Conservation (phyloP, 2,888 invertebrate genomes). For the Ormyrus nitidulus region DNA sequence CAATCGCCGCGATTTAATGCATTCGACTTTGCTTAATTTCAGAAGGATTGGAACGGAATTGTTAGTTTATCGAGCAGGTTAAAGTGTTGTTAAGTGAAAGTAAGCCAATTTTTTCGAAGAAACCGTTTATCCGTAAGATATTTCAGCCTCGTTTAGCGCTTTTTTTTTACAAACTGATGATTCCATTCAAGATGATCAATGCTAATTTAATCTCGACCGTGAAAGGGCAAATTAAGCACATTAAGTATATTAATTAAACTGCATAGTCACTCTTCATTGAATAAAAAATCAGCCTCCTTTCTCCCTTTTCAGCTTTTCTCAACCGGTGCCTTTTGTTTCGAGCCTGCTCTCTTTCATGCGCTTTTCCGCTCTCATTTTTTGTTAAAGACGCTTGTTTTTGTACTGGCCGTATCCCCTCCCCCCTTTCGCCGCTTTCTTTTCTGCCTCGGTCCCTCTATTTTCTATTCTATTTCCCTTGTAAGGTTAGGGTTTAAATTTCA, state of each 20-base stretch:
- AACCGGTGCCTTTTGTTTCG: constrained; percentile 21
- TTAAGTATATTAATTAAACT: constrained; percentile 8
- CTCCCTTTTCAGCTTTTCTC: neutral
- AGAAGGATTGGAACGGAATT: neutral
- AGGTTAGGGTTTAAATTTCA: constrained; percentile 38
- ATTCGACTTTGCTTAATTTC: too few species aligned
- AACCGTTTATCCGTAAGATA: neutral
- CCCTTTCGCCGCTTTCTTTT: constrained; percentile 12
- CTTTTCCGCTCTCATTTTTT: too few species aligned
- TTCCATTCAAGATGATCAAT: neutral
- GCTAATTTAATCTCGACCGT: neutral
- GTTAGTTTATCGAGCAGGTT: neutral
- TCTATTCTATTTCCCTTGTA: constrained; percentile 1
- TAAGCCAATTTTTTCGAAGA: neutral
- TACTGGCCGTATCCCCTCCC: neutral
- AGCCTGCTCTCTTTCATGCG: constrained; percentile 6
- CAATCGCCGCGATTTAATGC: too few species aligned
- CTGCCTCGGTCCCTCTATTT: neutral
- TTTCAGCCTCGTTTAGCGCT: too few species aligned
- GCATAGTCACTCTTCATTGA: neutral
- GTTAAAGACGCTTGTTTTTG: too few species aligned
- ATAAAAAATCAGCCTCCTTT: constrained; percentile 10
- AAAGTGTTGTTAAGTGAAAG: neutral
- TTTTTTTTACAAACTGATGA: neutral
- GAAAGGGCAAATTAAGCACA: constrained; percentile 4